phyloP scores from a whole-genome alignment of 2,888 invertebrate genomes.

The Drosophila mayaguana region DNA sequence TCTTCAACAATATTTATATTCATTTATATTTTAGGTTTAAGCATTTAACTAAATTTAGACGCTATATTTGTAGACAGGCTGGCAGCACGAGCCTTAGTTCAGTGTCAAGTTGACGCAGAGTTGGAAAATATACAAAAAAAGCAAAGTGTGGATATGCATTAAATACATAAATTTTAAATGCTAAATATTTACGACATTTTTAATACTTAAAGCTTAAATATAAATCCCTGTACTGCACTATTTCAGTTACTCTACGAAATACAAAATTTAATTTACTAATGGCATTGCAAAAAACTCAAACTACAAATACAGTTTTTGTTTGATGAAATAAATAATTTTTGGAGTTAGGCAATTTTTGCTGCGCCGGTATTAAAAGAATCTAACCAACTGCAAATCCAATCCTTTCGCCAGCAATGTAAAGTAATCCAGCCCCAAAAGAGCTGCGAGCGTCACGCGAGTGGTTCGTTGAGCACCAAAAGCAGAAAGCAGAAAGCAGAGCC shows the following conservation, averaged over 20 bases:
- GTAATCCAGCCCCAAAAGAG: slow-evolving; percentile 42
- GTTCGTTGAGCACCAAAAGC: slow-evolving; percentile 44
- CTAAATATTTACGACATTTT: not conserved
- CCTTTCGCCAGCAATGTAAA: slow-evolving; percentile 26
- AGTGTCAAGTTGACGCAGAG: not conserved
- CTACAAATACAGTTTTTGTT: not conserved
- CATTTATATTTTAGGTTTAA: no score
- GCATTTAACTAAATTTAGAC: not conserved
- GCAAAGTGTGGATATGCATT: not conserved
- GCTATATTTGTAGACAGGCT: not conserved
- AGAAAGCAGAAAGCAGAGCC: slow-evolving; percentile 29
- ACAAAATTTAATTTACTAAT: not conserved
- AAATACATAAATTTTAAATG: not conserved
- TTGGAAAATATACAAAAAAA: no score
- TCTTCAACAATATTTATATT: no score
- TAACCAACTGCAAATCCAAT: slow-evolving; percentile 30
- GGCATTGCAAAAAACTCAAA: not conserved
- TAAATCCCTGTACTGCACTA: not conserved
- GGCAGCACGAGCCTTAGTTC: not conserved
- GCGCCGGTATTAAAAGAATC: slow-evolving; percentile 11
- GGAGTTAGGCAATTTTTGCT: not conserved
- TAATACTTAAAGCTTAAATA: not conserved
- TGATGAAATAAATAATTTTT: not conserved
- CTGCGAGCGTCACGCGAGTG: slow-evolving; percentile 56
- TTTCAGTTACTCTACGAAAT: not conserved